phyloP scores from a whole-genome alignment of 1,140 invertebrate genomes.

The Bombus sylvicola region DNA sequence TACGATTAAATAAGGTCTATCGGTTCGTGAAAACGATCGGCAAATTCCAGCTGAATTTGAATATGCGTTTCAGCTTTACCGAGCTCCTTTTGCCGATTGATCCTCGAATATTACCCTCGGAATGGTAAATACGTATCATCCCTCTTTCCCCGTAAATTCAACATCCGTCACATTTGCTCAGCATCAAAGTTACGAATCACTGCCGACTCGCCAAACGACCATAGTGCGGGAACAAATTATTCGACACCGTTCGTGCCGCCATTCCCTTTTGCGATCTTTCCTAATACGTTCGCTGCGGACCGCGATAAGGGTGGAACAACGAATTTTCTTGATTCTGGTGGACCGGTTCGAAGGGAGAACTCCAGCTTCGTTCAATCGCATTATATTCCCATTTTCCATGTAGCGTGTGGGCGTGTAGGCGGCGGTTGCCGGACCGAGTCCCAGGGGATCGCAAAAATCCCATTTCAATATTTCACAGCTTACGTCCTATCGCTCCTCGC shows the following conservation, averaged over 20 bases:
- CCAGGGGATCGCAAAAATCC: conserved; percentile 58
- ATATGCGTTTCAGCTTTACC: conserved; percentile 13
- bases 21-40: conserved; percentile 17
- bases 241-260: neutral
- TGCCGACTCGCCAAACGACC: neutral
- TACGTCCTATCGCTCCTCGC: conserved; percentile 65
- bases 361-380: conserved; percentile 52
- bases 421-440: neutral
- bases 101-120: conserved; percentile 35
- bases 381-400: conserved; percentile 62
- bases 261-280: too few relatives aligned
- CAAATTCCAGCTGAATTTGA: conserved; percentile 22
- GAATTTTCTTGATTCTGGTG: conserved; percentile 9
- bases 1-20: conserved; percentile 21
- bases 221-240: neutral
- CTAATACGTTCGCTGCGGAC: neutral
- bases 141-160: neutral
- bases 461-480: conserved; percentile 73
- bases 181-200: conserved; percentile 27
- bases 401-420: neutral
- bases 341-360: neutral
- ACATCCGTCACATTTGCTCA: conserved; percentile 6
- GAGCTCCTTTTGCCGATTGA: conserved; percentile 31
- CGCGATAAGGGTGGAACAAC: neutral
- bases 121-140: conserved; percentile 8